A percentile compares a stretch with the other conserved stretches of the same genome.
Conservation (phyloP, 2,113 vertebrate species). For the Uria aalge region DNA sequence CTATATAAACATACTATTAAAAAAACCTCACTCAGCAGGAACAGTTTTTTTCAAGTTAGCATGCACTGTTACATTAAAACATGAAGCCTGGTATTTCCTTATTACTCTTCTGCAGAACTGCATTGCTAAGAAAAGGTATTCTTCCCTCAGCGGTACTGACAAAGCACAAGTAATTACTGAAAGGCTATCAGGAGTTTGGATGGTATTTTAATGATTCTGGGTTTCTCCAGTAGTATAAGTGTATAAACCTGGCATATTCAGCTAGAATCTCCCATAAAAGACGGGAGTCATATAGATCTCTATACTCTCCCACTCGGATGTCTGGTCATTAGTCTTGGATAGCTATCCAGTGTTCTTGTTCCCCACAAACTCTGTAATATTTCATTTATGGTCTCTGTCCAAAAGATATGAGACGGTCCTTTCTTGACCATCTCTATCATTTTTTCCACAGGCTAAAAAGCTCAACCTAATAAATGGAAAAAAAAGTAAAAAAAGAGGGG, state of each 20-base stretch:
- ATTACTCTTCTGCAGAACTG: not conserved
- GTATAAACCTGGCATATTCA: not conserved
- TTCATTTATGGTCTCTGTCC: not conserved
- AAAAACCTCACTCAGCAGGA: not conserved
- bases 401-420: fast-evolving
- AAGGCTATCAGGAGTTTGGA: not conserved
- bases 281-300: not conserved
- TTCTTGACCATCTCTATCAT: not conserved
- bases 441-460: not conserved
- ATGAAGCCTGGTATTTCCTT: not conserved
- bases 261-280: not conserved
- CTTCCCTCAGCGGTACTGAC: not conserved
- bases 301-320: not conserved
- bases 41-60: not conserved
- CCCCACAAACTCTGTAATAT: not conserved
- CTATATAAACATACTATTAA: not conserved
- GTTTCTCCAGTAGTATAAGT: not conserved
- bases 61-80: not conserved
- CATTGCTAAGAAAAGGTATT: not conserved
- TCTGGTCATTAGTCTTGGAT: not conserved
- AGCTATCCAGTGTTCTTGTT: not conserved
- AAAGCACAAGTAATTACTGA: not conserved
- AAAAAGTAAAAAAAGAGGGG: fast-evolving
- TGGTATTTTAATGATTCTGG: not conserved
- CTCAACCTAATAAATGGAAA: not conserved